Conservation (phyloP, 1,140 invertebrate species). For the Microplitis mediator region DNA sequence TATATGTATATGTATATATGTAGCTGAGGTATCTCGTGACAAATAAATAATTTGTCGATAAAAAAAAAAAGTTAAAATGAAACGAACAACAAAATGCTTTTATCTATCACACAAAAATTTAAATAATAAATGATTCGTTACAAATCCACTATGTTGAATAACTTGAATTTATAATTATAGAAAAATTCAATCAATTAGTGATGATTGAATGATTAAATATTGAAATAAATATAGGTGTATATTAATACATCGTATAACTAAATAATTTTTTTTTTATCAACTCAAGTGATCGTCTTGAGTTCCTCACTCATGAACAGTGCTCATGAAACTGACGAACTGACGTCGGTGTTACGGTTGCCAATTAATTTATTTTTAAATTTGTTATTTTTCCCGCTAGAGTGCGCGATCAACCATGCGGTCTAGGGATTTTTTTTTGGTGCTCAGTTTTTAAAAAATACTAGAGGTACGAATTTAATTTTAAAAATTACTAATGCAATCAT, state of each 20-base stretch:
- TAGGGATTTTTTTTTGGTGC: no score
- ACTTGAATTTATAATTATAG: neutral
- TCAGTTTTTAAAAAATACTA: no score
- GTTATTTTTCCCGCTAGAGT: neutral
- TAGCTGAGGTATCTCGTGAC: constrained; percentile 19
- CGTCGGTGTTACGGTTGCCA: neutral
- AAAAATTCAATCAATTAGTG: neutral
- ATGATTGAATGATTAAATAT: constrained; percentile 10
- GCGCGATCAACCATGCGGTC: no score
- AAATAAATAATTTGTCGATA: constrained; percentile 28
- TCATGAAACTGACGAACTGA: constrained; percentile 8
- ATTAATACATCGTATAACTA: constrained; percentile 21
- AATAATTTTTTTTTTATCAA: constrained; percentile 17
- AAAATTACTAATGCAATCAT: no score
- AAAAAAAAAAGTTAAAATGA: constrained; percentile 12
- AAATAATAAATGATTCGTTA: neutral
- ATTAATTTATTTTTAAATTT: neutral
- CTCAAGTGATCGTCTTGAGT: neutral
- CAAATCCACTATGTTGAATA: neutral
- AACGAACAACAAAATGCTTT: neutral
- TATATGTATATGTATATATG: no score
- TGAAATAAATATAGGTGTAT: constrained; percentile 11
- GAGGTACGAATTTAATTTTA: no score
- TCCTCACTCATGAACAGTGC: constrained; percentile 16
- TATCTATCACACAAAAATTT: neutral